Base-by-base conservation (phyloP, 92 coral and sea anemone species). In the Actinernus sp. region DNA sequence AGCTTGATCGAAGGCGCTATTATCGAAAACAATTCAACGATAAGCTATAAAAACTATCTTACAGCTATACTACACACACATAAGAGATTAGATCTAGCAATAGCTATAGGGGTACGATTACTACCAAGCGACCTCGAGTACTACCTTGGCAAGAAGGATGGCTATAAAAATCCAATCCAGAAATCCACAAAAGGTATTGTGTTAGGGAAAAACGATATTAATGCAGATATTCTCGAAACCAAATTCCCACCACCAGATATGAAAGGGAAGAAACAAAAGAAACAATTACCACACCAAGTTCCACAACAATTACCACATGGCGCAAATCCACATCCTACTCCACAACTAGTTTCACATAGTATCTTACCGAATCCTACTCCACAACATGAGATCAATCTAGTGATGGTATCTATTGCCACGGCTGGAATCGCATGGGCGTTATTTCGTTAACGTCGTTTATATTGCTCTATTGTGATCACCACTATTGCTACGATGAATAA, bases 111-210 rank as follows among this genome's bases (percentile, higher is more conserved):
- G 16, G 45, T 64, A 12, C 54, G 73, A 65, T 55, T 74, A 31
- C n/a, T 27, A 38, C 73, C 82, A 1, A 22, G 53, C 2, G 8
- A 37, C n/a, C 21, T 74, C 12, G 65, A 53, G 4, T 54, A 54
- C 1, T 61, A 74, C 36, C 51, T 49, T 5, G 17, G 26, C 1
- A 24, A 47, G 13, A 19, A 40, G 2, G 43, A 26, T 13, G 81
- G 63, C 2, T 73, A 73, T 55, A 61, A 61, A 18, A 73, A 73
- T 62, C 30, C 49, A 24, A 49, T 66, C 30, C 39, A 49, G 26
- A 54, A 34, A 33, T 73, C 60, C 13, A 9, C 13, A 8, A 17
- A 49, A 13, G 55, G 33, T 7, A 55, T 64, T 59, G 54, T 63
- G 43, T 40, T 64, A 5, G 83, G 74, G 30, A 41, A 54, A 13